phyloP scores from a whole-genome alignment of 2,888 invertebrate genomes.

The Rhingia rostrata region DNA sequence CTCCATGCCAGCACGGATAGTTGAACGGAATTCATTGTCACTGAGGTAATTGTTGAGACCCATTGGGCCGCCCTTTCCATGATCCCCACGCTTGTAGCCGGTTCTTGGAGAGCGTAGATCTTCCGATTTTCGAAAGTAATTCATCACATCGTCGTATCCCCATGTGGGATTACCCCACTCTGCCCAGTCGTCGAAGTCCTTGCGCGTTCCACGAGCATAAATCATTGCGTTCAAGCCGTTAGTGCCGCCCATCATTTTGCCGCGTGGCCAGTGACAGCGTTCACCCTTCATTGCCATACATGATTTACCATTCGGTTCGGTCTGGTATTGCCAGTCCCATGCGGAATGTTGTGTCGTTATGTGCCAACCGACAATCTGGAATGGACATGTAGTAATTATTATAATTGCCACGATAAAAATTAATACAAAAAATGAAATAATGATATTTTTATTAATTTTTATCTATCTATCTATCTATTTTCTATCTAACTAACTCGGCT shows the following conservation, averaged over 20 bases:
- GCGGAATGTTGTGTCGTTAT: conserved; percentile 81
- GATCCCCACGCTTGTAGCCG: conserved; percentile 81
- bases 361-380: conserved; percentile 81
- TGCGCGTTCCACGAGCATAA: conserved; percentile 86
- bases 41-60: conserved; percentile 86
- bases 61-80: conserved; percentile 86
- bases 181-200: conserved; percentile 88
- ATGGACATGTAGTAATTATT: background rate
- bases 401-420: too few species aligned
- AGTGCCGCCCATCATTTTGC: conserved; percentile 88
- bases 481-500: too few species aligned
- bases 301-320: conserved; percentile 80
- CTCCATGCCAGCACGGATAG: conserved; percentile 91
- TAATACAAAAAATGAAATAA: too few species aligned
- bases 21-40: conserved; percentile 87
- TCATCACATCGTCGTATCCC: conserved; percentile 90
- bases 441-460: too few species aligned
- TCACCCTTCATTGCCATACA: conserved; percentile 81
- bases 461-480: too few species aligned
- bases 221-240: conserved; percentile 88
- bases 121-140: conserved; percentile 92
- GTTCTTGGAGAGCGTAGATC: conserved; percentile 84
- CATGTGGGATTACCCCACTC: conserved; percentile 86
- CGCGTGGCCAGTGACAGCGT: conserved; percentile 85
- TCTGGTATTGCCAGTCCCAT: conserved; percentile 82